Percentiles rank a stretch among this genome's conserved stretches.
Conservation (phyloP, 2,797 vertebrate genomes). For the Alauda arvensis region DNA sequence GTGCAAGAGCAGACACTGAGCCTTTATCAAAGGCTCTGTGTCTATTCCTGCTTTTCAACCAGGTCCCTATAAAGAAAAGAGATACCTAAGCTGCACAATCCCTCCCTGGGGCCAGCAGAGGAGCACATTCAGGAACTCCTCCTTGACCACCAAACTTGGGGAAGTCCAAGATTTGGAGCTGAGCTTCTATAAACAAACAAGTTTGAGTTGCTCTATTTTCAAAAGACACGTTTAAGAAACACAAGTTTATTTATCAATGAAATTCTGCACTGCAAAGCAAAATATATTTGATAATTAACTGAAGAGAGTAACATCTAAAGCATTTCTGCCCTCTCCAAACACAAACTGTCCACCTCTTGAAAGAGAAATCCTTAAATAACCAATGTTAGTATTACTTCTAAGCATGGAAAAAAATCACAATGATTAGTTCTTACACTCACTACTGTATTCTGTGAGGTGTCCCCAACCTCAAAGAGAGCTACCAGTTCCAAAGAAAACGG, state of each 20-base stretch:
- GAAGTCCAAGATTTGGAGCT: background rate
- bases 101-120: background rate
- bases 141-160: background rate
- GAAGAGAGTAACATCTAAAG: background rate
- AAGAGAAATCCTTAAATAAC: background rate
- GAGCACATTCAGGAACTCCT: background rate
- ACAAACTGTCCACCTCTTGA: background rate
- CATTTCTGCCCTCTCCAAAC: background rate
- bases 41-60: background rate
- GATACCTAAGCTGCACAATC: rapidly evolving
- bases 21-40: background rate
- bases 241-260: background rate
- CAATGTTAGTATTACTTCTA: background rate
- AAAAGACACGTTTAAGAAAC: background rate
- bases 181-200: background rate
- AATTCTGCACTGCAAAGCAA: background rate
- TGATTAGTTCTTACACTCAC: background rate
- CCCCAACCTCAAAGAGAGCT: background rate
- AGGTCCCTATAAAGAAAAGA: background rate
- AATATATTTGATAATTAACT: background rate
- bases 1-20: background rate
- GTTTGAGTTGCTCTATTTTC: background rate
- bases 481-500: background rate
- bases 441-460: background rate
- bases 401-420: background rate